Evolutionary conservation across 92 coral and sea anemone genomes (phyloP).

Genomic region (Siderastrea radians): DNA sequence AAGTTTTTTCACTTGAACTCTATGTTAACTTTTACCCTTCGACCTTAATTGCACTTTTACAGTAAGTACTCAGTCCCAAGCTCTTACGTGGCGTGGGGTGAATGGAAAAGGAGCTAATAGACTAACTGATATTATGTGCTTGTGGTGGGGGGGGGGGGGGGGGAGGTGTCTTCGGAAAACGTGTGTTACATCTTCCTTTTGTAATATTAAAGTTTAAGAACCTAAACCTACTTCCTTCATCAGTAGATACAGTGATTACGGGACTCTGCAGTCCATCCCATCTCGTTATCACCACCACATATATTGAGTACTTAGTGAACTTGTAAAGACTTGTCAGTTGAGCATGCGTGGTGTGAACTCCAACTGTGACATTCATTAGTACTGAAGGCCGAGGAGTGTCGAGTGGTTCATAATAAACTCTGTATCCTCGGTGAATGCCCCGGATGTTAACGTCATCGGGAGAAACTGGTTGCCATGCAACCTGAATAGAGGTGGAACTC

Average conservation of each 20-base stretch:
- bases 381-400: conserved; percentile 1
- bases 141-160: too few relatives aligned
- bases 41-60: too few relatives aligned
- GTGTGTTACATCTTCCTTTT: too few relatives aligned
- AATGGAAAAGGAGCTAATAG: too few relatives aligned
- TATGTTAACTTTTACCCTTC: too few relatives aligned
- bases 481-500: conserved; percentile 48
- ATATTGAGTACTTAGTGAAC: conserved; percentile 26
- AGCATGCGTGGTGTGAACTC: conserved; percentile 21
- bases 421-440: conserved; percentile 59
- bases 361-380: conserved; percentile 14
- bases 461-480: conserved; percentile 55
- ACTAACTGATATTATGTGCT: too few relatives aligned
- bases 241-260: conserved; percentile 11
- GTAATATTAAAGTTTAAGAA: too few relatives aligned
- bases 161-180: too few relatives aligned
- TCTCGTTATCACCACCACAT: conserved; percentile 44
- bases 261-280: conserved; percentile 30
- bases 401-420: conserved; percentile 13
- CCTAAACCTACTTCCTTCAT: conserved; percentile 32
- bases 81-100: too few relatives aligned
- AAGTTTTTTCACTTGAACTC: too few relatives aligned
- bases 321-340: conserved; percentile 40
- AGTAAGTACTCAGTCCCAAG: too few relatives aligned
- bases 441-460: conserved; percentile 23